A percentile compares a stretch with the other conserved stretches of the same genome.
Evolutionary conservation across 2,113 vertebrate species (phyloP).

Genomic region (Atherinomorus stipes): DNA sequence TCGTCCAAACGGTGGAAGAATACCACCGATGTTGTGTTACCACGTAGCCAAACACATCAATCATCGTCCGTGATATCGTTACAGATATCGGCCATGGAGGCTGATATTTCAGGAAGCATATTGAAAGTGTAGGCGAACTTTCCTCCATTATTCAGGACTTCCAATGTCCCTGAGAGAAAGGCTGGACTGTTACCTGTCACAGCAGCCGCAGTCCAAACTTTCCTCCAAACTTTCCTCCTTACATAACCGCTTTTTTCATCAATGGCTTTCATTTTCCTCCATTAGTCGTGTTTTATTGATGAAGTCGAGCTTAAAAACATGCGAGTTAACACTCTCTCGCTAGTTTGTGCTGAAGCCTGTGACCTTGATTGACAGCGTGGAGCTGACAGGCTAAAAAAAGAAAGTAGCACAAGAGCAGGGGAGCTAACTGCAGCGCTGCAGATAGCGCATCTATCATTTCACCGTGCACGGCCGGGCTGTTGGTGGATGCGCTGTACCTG

Average conservation of each 20-base stretch:
- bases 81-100: no score
- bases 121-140: not conserved
- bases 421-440: slow-evolving; percentile 58
- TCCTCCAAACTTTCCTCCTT: slow-evolving; percentile 20
- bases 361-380: slow-evolving; percentile 60
- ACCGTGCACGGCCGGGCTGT: slow-evolving; percentile 18
- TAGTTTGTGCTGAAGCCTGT: slow-evolving; percentile 27
- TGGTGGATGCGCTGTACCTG: slow-evolving; percentile 50
- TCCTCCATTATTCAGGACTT: slow-evolving; percentile 1
- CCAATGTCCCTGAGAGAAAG: slow-evolving; percentile 6
- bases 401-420: slow-evolving; percentile 15
- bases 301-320: slow-evolving; percentile 46
- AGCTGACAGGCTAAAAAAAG: slow-evolving; percentile 33
- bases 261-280: not conserved
- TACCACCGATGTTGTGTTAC: no score
- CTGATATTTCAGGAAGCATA: not conserved
- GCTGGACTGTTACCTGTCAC: slow-evolving; percentile 28
- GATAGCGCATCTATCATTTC: slow-evolving; percentile 55
- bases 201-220: slow-evolving; percentile 27
- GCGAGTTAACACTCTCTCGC: slow-evolving; percentile 23
- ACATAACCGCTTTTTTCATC: slow-evolving; percentile 3
- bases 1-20: no score
- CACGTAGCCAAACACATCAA: no score
- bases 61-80: no score
- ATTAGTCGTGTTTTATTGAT: slow-evolving; percentile 25